Conservation (phyloP, 2,888 invertebrate species). For the Anticlea derivata region DNA sequence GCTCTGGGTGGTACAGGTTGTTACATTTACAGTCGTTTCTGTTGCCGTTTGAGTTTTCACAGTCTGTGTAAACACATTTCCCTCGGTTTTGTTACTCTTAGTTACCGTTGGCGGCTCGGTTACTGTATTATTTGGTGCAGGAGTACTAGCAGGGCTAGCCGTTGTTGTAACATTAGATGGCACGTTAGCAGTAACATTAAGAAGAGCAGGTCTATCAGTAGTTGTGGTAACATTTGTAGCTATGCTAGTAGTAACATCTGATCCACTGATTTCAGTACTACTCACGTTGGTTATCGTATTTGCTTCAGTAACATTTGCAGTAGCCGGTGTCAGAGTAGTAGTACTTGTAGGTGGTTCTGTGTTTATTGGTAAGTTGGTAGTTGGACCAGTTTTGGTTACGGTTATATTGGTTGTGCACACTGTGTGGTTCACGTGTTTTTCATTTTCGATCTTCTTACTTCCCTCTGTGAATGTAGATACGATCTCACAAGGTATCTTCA, state of each 20-base stretch:
- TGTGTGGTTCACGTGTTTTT: constrained; percentile 48
- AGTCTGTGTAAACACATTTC: constrained; percentile 19
- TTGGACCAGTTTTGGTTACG: constrained; percentile 36
- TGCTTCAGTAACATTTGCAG: constrained; percentile 11
- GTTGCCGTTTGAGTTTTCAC: constrained; percentile 29
- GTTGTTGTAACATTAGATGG: too few species aligned
- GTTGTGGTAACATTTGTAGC: constrained; percentile 6
- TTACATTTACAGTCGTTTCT: constrained; percentile 42
- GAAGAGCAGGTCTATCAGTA: not conserved
- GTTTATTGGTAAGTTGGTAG: not conserved
- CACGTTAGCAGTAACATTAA: not conserved
- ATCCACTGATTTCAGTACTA: not conserved
- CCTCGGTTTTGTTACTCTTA: constrained; percentile 10
- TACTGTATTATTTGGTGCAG: not conserved
- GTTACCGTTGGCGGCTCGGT: not conserved
- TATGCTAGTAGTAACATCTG: constrained; percentile 6
- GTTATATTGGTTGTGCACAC: constrained; percentile 59
- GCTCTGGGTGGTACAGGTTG: constrained; percentile 48
- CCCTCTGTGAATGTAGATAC: constrained; percentile 72
- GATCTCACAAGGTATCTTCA: constrained; percentile 75
- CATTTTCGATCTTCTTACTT: constrained; percentile 46
- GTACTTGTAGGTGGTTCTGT: constrained; percentile 11
- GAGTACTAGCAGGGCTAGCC: not conserved
- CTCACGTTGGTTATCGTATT: constrained; percentile 18
- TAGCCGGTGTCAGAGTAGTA: constrained; percentile 6